These are phyloP conservation scores for Conus ventricosus DNA, from an alignment of 1,140 invertebrate genomes.

Conservation along the genomic window DNA sequence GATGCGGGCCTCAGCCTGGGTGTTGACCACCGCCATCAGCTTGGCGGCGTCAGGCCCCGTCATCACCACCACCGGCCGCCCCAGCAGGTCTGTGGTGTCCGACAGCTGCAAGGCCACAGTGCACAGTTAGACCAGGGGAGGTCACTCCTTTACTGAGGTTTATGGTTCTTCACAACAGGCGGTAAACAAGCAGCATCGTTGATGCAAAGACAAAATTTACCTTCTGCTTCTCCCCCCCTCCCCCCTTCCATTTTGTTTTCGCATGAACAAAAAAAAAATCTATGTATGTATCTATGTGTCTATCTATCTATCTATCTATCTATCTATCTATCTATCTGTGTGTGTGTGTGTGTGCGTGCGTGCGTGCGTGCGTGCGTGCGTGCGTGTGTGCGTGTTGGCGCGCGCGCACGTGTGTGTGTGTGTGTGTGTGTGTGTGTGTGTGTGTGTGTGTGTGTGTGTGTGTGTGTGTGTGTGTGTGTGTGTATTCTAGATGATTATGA, in stretches of 20 bases:
- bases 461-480: no score
- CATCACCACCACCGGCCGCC: constrained; percentile 60
- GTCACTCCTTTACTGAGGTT: no score
- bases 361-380: background rate
- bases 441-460: no score
- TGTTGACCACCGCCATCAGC: constrained; percentile 65
- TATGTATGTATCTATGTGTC: background rate
- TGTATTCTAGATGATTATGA: no score
- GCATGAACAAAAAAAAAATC: no score
- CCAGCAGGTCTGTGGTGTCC: constrained; percentile 38
- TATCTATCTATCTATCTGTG: background rate
- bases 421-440: background rate
- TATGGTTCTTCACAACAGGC: no score
- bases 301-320: background rate
- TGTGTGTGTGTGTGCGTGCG: background rate
- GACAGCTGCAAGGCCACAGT: constrained; percentile 48
- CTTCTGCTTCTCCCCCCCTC: no score
- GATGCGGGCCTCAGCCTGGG: constrained; percentile 57
- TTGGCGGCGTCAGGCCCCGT: constrained; percentile 57
- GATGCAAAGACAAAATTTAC: no score
- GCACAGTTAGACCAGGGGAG: no score
- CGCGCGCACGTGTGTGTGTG: background rate
- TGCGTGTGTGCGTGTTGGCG: background rate
- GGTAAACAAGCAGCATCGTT: no score
- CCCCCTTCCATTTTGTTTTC: no score